phyloP scores from a whole-genome alignment of 2,797 vertebrate genomes.

The Numenius phaeopus region DNA sequence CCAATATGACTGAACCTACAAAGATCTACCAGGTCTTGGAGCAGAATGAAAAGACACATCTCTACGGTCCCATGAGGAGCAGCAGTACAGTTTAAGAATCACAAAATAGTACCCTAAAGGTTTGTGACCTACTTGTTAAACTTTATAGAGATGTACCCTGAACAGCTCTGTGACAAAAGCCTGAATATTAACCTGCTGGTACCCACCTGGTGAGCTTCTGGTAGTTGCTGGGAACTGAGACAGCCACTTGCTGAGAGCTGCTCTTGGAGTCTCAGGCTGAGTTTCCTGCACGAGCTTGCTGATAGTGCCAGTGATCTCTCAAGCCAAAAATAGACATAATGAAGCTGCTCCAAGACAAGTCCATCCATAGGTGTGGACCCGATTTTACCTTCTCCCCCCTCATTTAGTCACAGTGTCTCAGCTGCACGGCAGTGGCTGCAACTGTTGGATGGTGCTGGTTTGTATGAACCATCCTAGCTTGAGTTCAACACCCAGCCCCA shows the following conservation, averaged over 20 bases:
- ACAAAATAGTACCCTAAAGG: not conserved
- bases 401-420: not conserved
- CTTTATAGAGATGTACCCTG: not conserved
- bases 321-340: not conserved
- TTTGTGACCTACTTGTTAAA: not conserved
- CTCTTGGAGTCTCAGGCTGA: not conserved
- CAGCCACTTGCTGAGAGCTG: not conserved
- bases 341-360: not conserved
- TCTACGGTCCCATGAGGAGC: not conserved
- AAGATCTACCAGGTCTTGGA: not conserved
- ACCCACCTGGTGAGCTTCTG: not conserved
- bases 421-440: not conserved
- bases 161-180: not conserved
- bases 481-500: not conserved
- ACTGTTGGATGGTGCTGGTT: not conserved
- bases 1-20: not conserved
- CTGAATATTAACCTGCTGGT: not conserved
- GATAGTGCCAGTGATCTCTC: not conserved
- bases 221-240: not conserved
- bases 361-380: not conserved
- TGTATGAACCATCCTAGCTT: not conserved
- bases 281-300: not conserved
- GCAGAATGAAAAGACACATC: not conserved
- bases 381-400: not conserved
- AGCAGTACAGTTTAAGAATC: not conserved